Conservation (phyloP, 1,140 invertebrate species). For the Megalopta genalis region DNA sequence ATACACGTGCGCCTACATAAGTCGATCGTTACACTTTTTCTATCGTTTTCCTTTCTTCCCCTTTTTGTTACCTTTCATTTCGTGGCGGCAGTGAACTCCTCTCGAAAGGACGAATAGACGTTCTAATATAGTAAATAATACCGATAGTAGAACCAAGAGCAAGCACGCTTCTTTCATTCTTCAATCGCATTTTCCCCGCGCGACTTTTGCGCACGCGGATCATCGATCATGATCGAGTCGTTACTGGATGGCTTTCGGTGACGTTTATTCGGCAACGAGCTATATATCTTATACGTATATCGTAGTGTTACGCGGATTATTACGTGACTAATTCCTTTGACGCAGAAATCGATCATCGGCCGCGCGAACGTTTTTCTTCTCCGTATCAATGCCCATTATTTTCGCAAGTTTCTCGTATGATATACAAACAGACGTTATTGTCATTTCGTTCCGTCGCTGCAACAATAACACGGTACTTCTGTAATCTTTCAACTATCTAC, state of each 20-base stretch:
- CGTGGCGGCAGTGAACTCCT: slow-evolving; percentile 69
- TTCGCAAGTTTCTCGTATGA: too few species aligned
- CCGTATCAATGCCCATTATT: too few species aligned
- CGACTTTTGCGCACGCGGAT: slow-evolving; percentile 11
- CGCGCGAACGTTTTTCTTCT: not conserved
- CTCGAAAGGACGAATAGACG: slow-evolving; percentile 48
- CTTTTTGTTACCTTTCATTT: slow-evolving; percentile 32
- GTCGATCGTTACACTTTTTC: slow-evolving; percentile 42
- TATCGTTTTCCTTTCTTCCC: slow-evolving; percentile 21
- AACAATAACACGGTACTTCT: not conserved
- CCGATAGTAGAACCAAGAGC: slow-evolving; percentile 13
- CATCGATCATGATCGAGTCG: slow-evolving; percentile 16
- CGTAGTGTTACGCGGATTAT: slow-evolving; percentile 14
- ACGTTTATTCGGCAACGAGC: slow-evolving; percentile 16
- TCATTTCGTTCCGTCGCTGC: not conserved
- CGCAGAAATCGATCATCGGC: slow-evolving; percentile 9
- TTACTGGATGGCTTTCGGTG: slow-evolving; percentile 41
- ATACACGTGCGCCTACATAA: slow-evolving; percentile 40
- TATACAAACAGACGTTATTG: not conserved
- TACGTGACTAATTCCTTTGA: slow-evolving; percentile 13
- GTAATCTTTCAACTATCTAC: too few species aligned
- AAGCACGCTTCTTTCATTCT: slow-evolving; percentile 17
- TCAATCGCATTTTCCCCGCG: not conserved
- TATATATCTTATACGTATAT: slow-evolving; percentile 27
- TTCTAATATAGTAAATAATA: slow-evolving; percentile 38